A percentile compares a stretch with the other conserved stretches of the same genome.
phyloP scores from a whole-genome alignment of 2,888 invertebrate species.

The Merodon equestris region DNA sequence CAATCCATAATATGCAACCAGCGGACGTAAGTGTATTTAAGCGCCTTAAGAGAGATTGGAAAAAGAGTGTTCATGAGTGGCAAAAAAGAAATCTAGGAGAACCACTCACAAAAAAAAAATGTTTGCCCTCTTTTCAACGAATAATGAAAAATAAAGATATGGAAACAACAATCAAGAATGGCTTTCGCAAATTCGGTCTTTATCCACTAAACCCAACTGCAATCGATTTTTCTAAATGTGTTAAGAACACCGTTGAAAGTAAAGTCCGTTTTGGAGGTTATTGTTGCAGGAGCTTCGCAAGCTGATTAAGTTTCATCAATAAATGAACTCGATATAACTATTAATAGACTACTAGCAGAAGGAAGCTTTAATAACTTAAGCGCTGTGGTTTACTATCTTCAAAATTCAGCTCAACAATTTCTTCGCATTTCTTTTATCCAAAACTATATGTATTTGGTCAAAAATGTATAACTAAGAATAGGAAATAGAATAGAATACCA shows the following conservation, averaged over 20 bases:
- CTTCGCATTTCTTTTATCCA: constrained; percentile 5
- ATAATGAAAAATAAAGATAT: constrained; percentile 15
- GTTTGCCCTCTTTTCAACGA: constrained; percentile 18
- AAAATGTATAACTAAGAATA: constrained; percentile 3
- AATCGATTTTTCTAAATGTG: no score
- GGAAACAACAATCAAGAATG: constrained; percentile 22
- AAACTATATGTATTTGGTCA: constrained; percentile 3
- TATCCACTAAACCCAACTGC: no score
- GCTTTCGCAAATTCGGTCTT: constrained; percentile 25
- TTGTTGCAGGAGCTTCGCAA: constrained; percentile 7
- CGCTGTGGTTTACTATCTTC: constrained; percentile 1
- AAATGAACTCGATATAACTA: constrained; percentile 7
- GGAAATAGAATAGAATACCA: constrained; percentile 18
- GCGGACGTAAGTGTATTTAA: constrained; percentile 41
- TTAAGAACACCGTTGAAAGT: constrained; percentile 16
- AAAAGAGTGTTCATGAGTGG: constrained; percentile 39
- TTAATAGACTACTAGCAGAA: background rate
- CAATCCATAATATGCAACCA: constrained; percentile 42
- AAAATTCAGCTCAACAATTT: constrained; percentile 6
- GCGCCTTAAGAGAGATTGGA: constrained; percentile 33
- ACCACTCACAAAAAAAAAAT: constrained; percentile 27
- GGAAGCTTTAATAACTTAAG: constrained; percentile 9
- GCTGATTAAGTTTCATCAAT: background rate
- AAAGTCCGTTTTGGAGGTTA: constrained; percentile 13
- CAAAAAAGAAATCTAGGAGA: constrained; percentile 20